These are phyloP conservation scores for Tribolium castaneum DNA, from an alignment of 1,140 invertebrate genomes.

Conservation along the genomic window DNA sequence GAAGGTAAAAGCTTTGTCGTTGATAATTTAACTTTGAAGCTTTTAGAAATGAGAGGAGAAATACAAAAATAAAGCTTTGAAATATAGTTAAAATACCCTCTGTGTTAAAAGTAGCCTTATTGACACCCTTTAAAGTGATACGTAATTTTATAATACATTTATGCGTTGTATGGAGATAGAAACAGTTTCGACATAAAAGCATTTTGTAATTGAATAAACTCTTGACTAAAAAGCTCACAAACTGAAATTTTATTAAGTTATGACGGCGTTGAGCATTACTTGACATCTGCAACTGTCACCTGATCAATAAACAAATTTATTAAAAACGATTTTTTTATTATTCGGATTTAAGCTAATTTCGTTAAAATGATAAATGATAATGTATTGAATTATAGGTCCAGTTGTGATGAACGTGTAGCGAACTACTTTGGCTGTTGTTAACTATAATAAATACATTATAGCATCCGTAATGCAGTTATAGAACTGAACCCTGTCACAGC, in stretches of 20 bases:
- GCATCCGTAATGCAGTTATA: slow-evolving; percentile 48
- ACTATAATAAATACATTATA: slow-evolving; percentile 56
- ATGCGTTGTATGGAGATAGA: slow-evolving; percentile 56
- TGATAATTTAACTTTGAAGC: slow-evolving; percentile 23
- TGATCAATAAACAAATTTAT: neutral
- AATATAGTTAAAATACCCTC: slow-evolving; percentile 51
- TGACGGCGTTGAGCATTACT: neutral
- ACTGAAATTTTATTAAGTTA: slow-evolving; percentile 51
- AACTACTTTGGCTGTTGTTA: slow-evolving; percentile 51
- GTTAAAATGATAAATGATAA: neutral
- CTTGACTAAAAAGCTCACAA: slow-evolving; percentile 55
- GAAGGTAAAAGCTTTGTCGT: slow-evolving; percentile 32
- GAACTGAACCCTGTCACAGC: slow-evolving; percentile 47
- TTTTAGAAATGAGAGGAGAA: slow-evolving; percentile 47
- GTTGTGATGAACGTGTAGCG: slow-evolving; percentile 34
- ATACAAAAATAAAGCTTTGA: slow-evolving; percentile 49
- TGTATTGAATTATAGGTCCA: slow-evolving; percentile 23
- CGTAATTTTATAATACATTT: slow-evolving; percentile 58
- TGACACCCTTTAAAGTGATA: slow-evolving; percentile 53
- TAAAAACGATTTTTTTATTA: neutral
- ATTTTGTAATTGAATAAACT: slow-evolving; percentile 54
- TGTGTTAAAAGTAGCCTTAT: slow-evolving; percentile 56
- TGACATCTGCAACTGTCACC: neutral
- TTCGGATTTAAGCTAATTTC: neutral
- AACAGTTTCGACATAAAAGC: slow-evolving; percentile 53